Percentiles rank a stretch among this genome's conserved stretches.
Evolutionary conservation across 1,140 invertebrate genomes (phyloP).

Genomic region (Sarcophaga peregrina): DNA sequence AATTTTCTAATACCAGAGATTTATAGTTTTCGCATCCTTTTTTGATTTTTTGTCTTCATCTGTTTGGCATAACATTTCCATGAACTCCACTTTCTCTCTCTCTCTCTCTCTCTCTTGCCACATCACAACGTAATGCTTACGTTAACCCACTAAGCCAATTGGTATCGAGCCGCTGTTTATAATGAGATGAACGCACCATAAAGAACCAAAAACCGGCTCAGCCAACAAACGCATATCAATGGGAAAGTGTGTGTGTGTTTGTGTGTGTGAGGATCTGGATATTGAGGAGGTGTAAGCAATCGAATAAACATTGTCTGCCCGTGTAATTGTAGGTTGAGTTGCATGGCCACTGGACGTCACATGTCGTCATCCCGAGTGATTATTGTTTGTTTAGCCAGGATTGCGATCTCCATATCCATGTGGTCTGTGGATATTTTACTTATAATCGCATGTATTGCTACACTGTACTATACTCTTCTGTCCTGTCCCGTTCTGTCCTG

Average conservation of each 20-base stretch:
- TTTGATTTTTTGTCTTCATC: too few species aligned
- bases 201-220: too few species aligned
- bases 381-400: constrained; percentile 23
- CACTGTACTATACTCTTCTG: too few species aligned
- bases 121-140: not conserved
- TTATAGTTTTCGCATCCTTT: not conserved
- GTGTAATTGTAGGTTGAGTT: not conserved
- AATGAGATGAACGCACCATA: too few species aligned
- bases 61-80: not conserved
- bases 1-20: constrained; percentile 30
- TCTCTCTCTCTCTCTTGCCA: not conserved
- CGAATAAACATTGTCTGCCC: not conserved
- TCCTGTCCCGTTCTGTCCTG: too few species aligned
- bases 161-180: too few species aligned
- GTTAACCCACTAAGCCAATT: not conserved
- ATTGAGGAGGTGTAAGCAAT: not conserved
- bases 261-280: too few species aligned
- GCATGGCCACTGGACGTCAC: not conserved
- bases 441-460: constrained; percentile 3
- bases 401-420: not conserved
- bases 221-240: too few species aligned
- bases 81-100: not conserved
- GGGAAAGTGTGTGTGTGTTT: too few species aligned
- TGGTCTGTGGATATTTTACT: not conserved
- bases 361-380: constrained; percentile 36